phyloP scores from a whole-genome alignment of 2,888 invertebrate genomes.

The Autographa pulchrina region DNA sequence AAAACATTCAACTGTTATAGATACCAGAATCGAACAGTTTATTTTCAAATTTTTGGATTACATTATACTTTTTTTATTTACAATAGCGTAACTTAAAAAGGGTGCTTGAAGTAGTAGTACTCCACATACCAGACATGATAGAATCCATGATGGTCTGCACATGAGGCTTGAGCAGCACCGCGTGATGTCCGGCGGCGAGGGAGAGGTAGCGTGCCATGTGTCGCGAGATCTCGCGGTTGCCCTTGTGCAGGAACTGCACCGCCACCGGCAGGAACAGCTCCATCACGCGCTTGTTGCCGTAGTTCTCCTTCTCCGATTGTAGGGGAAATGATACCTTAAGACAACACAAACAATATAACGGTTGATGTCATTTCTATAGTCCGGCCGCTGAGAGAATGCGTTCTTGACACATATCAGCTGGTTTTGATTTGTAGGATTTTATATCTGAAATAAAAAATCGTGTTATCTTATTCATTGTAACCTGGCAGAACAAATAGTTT shows the following conservation, averaged over 20 bases:
- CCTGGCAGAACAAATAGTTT: no score
- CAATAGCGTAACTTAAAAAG: no score
- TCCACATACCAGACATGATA: constrained; percentile 92
- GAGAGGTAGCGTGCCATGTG: constrained; percentile 98
- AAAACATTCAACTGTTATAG: no score
- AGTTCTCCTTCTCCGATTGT: constrained; percentile 87
- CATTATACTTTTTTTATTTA: no score
- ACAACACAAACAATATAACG: neutral
- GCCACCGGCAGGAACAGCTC: constrained; percentile 96
- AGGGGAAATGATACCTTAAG: constrained; percentile 84
- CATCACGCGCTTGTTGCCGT: constrained; percentile 92
- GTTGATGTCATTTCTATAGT: no score
- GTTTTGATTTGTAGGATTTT: no score
- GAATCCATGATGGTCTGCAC: constrained; percentile 97
- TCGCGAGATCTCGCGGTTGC: constrained; percentile 96
- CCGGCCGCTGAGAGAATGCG: no score
- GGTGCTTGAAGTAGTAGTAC: neutral
- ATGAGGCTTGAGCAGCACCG: constrained; percentile 95
- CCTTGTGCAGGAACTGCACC: constrained; percentile 96
- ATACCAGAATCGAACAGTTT: no score
- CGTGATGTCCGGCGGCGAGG: constrained; percentile 97
- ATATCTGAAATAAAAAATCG: no score
- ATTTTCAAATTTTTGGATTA: no score
- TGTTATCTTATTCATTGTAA: no score
- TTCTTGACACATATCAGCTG: no score